Conservation (phyloP, 2,113 vertebrate species). For the Scomber colias region DNA sequence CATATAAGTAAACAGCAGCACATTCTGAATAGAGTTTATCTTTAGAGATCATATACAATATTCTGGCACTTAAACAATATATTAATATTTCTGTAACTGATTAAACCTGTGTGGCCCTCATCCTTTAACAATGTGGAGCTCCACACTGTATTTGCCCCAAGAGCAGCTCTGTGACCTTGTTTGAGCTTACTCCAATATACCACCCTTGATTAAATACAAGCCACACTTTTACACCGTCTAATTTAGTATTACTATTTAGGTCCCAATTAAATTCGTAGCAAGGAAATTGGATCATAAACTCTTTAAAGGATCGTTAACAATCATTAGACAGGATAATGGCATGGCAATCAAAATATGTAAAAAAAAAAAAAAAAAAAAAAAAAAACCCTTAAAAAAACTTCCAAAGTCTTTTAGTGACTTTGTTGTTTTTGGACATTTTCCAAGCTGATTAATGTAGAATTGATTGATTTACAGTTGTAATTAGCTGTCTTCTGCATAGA, state of each 20-base stretch:
- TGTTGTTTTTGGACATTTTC: conserved; percentile 83
- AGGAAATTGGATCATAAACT: conserved; percentile 81
- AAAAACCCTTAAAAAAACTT: conserved; percentile 61
- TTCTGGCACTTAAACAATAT: conserved; percentile 34
- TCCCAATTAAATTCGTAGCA: conserved; percentile 78
- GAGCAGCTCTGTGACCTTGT: conserved; percentile 79
- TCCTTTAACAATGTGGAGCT: conserved; percentile 32
- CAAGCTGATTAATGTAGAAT: conserved; percentile 80
- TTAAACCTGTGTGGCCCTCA: conserved; percentile 32
- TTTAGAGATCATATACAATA: conserved; percentile 2
- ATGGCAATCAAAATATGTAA: conserved; percentile 79
- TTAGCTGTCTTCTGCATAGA: conserved; percentile 82
- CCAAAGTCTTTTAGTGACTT: conserved; percentile 83
- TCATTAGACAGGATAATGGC: conserved; percentile 81
- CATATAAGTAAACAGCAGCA: background rate
- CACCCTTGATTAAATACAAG: conserved; percentile 76
- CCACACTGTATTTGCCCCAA: conserved; percentile 56
- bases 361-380: conserved; percentile 43
- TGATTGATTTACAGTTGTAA: conserved; percentile 85
- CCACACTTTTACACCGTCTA: conserved; percentile 71
- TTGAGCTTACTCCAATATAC: conserved; percentile 42
- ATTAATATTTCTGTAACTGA: conserved; percentile 52
- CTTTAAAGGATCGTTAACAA: conserved; percentile 79
- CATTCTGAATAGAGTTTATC: conserved; percentile 3
- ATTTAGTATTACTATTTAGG: conserved; percentile 74